phyloP scores from a whole-genome alignment of 2,113 vertebrate species.

The rabbit (Oryctolagus cuniculus) region mOryCun1.1 NC_091442.1:108491001-108491500 shows the following conservation, averaged over 20 bases:
- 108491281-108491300: neutral
- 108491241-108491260: neutral
- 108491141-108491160: neutral
- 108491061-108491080: neutral
- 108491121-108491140: neutral
- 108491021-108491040: neutral
- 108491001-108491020: neutral
- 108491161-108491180: constrained; percentile 2
- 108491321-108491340: neutral
- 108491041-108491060: neutral
- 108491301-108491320: neutral
- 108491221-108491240: neutral
- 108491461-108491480: constrained; percentile 67
- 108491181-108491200: neutral
- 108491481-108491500: constrained; percentile 64
- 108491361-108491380: neutral
- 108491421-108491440: constrained; percentile 67
- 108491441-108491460: constrained; percentile 78
- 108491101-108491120: neutral
- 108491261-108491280: neutral
- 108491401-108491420: neutral
- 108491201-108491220: neutral
- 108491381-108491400: constrained; percentile 8
- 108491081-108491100: neutral
- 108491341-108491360: neutral